These are phyloP conservation scores for Propsilocerus akamusi DNA, from an alignment of 1,140 invertebrate genomes.

Conservation along the genomic window DNA sequence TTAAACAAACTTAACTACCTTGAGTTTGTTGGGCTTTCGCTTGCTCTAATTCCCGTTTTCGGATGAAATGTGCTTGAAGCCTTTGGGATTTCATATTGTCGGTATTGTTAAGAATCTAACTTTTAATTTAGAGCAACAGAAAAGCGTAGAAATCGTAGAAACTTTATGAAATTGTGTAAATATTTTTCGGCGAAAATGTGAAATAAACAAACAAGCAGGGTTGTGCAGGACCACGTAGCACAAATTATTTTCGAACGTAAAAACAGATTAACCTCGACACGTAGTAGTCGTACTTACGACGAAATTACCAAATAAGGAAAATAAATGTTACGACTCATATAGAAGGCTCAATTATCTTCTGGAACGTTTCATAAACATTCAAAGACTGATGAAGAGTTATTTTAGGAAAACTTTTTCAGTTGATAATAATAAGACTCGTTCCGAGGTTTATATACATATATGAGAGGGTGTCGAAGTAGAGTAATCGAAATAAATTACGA, in stretches of 20 bases:
- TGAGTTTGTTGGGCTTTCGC: constrained; percentile 22
- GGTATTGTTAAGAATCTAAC: background rate
- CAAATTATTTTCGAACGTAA: background rate
- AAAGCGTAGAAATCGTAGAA: background rate
- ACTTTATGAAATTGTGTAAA: background rate
- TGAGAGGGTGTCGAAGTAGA: too few species aligned
- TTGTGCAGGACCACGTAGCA: background rate
- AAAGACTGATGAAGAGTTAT: too few species aligned
- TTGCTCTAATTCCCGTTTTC: constrained; percentile 13
- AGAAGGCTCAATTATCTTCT: too few species aligned
- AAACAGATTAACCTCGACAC: background rate
- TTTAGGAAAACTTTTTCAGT: too few species aligned
- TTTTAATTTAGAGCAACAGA: background rate
- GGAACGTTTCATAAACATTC: too few species aligned
- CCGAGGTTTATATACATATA: too few species aligned
- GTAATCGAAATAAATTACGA: too few species aligned
- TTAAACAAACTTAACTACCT: constrained; percentile 22
- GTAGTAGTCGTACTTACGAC: too few species aligned
- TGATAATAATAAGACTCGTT: too few species aligned
- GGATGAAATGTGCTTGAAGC: constrained; percentile 1
- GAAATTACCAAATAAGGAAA: too few species aligned
- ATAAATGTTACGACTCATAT: too few species aligned
- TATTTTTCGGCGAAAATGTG: background rate
- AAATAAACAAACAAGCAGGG: background rate
- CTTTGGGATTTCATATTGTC: background rate